Conservation (phyloP, 2,888 invertebrate genomes). For the Dione vanillae region DNA sequence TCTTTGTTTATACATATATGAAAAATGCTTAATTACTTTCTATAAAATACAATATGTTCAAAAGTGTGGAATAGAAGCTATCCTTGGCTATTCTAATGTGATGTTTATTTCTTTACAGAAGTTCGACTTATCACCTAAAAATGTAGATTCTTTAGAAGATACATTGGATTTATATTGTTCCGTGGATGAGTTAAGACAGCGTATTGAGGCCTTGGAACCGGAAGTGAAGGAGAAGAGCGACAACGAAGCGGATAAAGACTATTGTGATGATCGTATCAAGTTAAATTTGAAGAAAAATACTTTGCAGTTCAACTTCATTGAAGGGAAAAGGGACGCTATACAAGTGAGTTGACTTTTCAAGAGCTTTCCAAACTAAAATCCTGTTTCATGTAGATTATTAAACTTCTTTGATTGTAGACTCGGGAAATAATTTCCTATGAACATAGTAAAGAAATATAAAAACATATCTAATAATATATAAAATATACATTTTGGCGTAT, state of each 20-base stretch:
- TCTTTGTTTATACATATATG: too few species aligned
- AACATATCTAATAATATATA: too few species aligned
- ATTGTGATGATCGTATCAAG: constrained; percentile 61
- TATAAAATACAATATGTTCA: too few species aligned
- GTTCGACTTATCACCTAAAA: constrained; percentile 78
- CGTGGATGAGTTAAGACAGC: constrained; percentile 86
- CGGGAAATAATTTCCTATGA: too few species aligned
- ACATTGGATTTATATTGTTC: constrained; percentile 87
- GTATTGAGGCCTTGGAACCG: constrained; percentile 77
- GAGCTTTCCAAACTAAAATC: constrained; percentile 1
- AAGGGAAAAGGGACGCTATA: constrained; percentile 76
- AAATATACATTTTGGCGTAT: too few species aligned
- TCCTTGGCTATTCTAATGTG: not conserved
- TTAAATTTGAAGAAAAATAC: constrained; percentile 74
- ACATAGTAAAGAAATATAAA: too few species aligned
- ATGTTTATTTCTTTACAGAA: constrained; percentile 61
- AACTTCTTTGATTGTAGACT: too few species aligned
- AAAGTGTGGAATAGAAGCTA: too few species aligned
- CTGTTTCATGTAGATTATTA: too few species aligned
- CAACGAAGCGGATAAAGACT: constrained; percentile 58
- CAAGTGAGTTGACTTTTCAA: constrained; percentile 60
- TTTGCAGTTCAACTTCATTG: constrained; percentile 78
- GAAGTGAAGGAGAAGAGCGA: constrained; percentile 67
- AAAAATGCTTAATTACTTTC: too few species aligned
- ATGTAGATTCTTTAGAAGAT: constrained; percentile 82